These are phyloP conservation scores for Neolamprologus variostigma DNA, from an alignment of 2,113 vertebrate genomes.

Conservation along the genomic window DNA sequence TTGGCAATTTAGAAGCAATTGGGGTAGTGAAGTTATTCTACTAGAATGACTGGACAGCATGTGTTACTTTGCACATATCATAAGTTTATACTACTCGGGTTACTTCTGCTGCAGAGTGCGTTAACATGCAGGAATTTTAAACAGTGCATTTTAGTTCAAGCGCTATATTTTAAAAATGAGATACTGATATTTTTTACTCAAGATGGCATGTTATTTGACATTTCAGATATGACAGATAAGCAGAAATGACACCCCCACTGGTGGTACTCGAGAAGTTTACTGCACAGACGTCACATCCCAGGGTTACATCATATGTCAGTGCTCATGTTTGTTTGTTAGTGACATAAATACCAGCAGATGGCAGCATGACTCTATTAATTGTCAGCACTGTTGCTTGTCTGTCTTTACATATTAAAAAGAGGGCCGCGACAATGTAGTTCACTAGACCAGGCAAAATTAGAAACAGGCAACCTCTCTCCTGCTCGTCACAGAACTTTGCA, in stretches of 20 bases:
- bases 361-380: conserved; percentile 12
- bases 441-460: conserved; percentile 45
- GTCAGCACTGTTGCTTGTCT: not conserved
- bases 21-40: not conserved
- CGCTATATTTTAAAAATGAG: not conserved
- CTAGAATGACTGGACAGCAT: not conserved
- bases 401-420: conserved; percentile 21
- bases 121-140: not conserved
- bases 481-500: conserved; percentile 3
- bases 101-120: not conserved
- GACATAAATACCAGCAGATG: conserved; percentile 47
- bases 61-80: not conserved
- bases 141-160: not conserved
- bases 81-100: not conserved
- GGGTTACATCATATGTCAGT: not conserved
- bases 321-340: not conserved
- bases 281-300: not conserved
- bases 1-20: not conserved
- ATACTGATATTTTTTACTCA: not conserved
- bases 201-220: not conserved
- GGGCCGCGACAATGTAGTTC: conserved; percentile 40
- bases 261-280: not conserved
- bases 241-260: not conserved
- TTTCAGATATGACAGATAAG: not conserved
- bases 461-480: conserved; percentile 17